Base-by-base conservation (phyloP, 64 coral and sea anemone genomes). In the Montipora capricornis region DNA sequence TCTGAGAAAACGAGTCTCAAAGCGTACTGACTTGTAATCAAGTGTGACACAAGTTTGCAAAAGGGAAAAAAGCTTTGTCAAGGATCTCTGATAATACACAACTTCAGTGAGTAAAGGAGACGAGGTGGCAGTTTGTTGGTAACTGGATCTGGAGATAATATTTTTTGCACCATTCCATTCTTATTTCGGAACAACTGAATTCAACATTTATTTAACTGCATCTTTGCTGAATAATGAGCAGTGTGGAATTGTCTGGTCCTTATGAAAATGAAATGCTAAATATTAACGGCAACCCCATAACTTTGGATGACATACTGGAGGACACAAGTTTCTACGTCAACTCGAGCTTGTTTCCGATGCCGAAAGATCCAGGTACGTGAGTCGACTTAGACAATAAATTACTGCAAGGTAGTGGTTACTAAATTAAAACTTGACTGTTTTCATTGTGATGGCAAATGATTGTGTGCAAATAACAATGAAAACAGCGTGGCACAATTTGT, bases 241-340 rank as follows among this genome's bases (percentile, higher is more conserved):
- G 47, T 86, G 70, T 71, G 66, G 82, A 86, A 71, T 49, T 86
- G 82, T 47, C 44, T 9, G 44, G 50, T 26, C 66, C 60, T 17
- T 86, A 49, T 17, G 66, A 68, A 19, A 17, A 86, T 7, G 6
- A 86, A 49, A 14, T 86, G 46, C 66, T 86, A 11, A 86, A 86
- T 50, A 68, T 86, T 10, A 71, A 86, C 46, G 82, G 82, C 5
- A 68, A 86, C 3, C 82, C 82, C 17, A 67, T 86, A 10, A 86
- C 44, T 13, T 50, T 86, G 62, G 82, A 86, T 16, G 82, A 86
- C 6, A 83, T 83, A 24, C 46, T 83, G 59, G 59, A 47, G 37
- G 81, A 83, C 8, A 83, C 81, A 7, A 83, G 81, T 46, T 68
- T 83, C 4, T 68, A 83, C 44, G 8, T 84, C 29, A 68, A 84